Evolutionary conservation across 2,797 vertebrate genomes (phyloP).

Genomic region (Arctocebus calabarensis): DNA sequence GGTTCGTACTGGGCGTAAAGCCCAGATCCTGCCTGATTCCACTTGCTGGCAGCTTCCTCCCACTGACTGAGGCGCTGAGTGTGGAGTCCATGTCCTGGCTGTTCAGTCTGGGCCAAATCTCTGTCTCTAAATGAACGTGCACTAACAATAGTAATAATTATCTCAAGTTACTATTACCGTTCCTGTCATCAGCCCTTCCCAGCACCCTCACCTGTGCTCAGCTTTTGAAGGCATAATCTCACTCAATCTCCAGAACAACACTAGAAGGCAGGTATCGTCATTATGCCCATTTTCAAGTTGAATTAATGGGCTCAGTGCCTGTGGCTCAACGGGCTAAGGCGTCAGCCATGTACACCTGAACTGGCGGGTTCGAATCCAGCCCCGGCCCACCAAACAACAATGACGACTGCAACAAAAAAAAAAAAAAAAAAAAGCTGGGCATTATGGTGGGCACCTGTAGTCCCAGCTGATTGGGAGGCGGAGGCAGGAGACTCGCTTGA

Average conservation of each 20-base stretch:
- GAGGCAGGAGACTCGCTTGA: too few species aligned
- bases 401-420: too few species aligned
- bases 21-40: neutral
- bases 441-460: too few species aligned
- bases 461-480: too few species aligned
- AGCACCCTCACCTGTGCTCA: neutral
- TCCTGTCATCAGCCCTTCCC: neutral
- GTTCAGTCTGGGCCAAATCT: neutral
- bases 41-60: neutral
- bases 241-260: accelerated
- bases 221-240: neutral
- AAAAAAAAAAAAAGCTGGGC: too few species aligned
- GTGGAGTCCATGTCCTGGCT: accelerated
- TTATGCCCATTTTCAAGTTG: neutral
- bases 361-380: too few species aligned
- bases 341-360: too few species aligned
- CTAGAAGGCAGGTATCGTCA: neutral
- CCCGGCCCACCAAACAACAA: too few species aligned
- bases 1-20: neutral
- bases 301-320: too few species aligned
- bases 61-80: neutral
- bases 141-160: neutral
- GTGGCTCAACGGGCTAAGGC: too few species aligned
- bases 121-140: neutral
- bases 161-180: neutral